Base-by-base conservation (phyloP, 2,888 invertebrate genomes). In the Ypsolopha scabrella region DNA sequence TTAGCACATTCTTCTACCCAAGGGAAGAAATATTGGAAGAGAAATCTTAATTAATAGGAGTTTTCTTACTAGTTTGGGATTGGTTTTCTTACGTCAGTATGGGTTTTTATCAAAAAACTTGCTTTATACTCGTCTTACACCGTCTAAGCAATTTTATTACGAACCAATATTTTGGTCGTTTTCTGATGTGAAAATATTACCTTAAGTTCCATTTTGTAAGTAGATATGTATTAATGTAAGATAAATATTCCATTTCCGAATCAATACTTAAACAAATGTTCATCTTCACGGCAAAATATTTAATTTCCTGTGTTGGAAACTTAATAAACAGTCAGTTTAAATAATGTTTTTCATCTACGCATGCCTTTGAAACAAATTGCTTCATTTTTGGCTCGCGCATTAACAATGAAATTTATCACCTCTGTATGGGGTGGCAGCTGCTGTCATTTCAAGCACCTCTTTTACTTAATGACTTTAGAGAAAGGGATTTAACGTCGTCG, bases 321-420 rank as follows among this genome's bases (percentile, higher is more conserved):
- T 74, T 74, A 80, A 76, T 79, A 78, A 76, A 77, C 67, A 65
- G 66, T 66, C 65, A 61, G 72, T 65, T 76, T 74, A 52, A 80
- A 72, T 78, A 80, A 81, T 80, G 80, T 71, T 75, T 78, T 81
- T 79, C 81, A 81, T 83, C 80, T 82, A 80, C 80, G 72, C 68
- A 69, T 75, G 72, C 73, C 75, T 70, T 65, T 65, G 55, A 66
- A 80, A 83, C 77, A 79, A 81, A 82, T 82, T 80, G 72, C 80
- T 80, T 79, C 70, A 79, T 79, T 79, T 82, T 78, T 80, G 74
- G 73, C 70, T 61, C 66, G 65, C 64, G 69, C 68, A 73, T 80
- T 77, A 75, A 72, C 70, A 73, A 65, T 67, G 68, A 70, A 70
- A 80, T 81, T 78, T 80, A 80, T 81, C 70, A 79, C 74, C 72